Conservation (phyloP, 2,113 vertebrate genomes). For the Peromyscus polionotus region DNA sequence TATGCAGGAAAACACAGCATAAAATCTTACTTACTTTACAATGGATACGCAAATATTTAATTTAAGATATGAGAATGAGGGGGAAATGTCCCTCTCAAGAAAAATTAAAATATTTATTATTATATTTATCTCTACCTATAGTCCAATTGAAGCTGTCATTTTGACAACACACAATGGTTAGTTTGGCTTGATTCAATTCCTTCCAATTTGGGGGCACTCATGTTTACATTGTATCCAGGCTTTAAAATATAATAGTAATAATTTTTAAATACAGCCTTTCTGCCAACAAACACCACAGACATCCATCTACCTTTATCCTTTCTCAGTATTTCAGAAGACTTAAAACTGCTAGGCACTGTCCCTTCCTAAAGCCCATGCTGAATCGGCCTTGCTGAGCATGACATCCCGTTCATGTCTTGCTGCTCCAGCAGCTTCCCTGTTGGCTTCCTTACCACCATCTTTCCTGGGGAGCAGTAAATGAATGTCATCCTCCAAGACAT, state of each 20-base stretch:
- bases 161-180: background rate
- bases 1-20: background rate
- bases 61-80: background rate
- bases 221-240: background rate
- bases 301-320: background rate
- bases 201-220: background rate
- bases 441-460: background rate
- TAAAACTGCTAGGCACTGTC: background rate
- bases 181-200: background rate
- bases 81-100: background rate
- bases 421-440: too few relatives aligned
- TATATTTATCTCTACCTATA: background rate
- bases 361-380: background rate
- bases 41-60: background rate
- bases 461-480: background rate
- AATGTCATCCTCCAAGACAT: background rate
- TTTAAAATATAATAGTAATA: background rate
- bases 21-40: background rate
- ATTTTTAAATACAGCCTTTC: background rate
- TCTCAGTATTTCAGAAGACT: background rate
- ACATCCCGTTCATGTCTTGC: background rate
- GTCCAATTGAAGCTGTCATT: slow-evolving; percentile 10
- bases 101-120: background rate
- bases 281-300: background rate
- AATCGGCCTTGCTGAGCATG: rapidly evolving